Conservation (phyloP, 2,797 vertebrate species). For the Notamacropus eugenii region DNA sequence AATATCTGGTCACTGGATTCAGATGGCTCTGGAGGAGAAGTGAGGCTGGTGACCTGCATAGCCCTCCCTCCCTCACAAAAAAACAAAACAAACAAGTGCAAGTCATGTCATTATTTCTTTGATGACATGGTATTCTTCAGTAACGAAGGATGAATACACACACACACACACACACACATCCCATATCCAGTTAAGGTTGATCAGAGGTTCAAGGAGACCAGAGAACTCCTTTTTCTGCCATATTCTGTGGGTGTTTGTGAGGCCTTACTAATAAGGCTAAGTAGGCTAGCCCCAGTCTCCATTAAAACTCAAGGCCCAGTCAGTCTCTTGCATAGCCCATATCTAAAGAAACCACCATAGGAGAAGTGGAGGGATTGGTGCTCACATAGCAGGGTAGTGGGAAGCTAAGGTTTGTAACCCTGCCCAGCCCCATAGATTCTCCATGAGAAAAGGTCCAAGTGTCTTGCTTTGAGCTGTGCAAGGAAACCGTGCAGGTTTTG, state of each 20-base stretch:
- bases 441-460: background rate
- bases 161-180: no score
- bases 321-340: background rate
- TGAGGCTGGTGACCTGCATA: no score
- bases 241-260: background rate
- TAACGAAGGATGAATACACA: no score
- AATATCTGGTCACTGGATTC: no score
- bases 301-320: background rate
- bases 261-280: background rate
- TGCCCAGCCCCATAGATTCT: background rate
- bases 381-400: background rate
- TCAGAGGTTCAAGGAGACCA: background rate
- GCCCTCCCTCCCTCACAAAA: no score
- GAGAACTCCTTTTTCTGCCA: background rate
- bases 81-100: no score
- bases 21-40: no score
- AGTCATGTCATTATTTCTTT: no score
- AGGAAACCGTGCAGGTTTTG: background rate
- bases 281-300: background rate
- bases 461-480: background rate
- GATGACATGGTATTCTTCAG: no score
- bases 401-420: background rate
- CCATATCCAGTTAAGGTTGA: background rate
- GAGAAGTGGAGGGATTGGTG: background rate
- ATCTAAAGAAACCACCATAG: background rate